Evolutionary conservation across 2,113 vertebrate species (phyloP), one percentile per base, ranked within the genome.

Genomic region (Cettia cetti): DNA sequence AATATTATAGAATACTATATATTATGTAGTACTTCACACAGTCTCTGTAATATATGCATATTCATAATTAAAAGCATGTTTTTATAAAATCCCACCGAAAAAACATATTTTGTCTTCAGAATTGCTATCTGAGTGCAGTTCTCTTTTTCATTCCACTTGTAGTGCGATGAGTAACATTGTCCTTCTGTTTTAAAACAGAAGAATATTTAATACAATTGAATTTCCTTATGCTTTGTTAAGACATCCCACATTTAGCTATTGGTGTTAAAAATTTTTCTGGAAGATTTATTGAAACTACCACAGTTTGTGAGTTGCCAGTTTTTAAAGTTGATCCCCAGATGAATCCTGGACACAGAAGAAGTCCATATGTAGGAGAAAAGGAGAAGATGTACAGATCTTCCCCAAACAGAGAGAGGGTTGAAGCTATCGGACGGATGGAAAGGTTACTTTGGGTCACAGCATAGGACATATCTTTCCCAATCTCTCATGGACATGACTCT

Each of bases 151-250:
- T 9, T 66, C 11, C 10, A 27, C 13, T 52, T 54, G 8, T 14
- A 63, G 2, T 28, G 4, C 1, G 0, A 5, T 63, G 6, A 35
- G 9, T 63, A 17, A 30, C 24, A 4, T 35, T 56, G 13, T n/a
- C 47, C 20, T 53, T 31, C 28, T 78, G 5, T n/a, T 91, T 63
- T 19, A 13, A 53, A 68, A 30, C 10, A 37, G 12, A 47, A 69
- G 3, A 10, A 24, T 8, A 1, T 42, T 70, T 31, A 18, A 33
- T 57, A 24, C 8, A 60, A n/a, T 4, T 4, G 9, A 21, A 47
- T 2, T 23, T 45, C 17, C 10, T 79, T 22, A 24, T 68, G 16
- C 2, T 40, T 80, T 63, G 6, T 8, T 76, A 31, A 59, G 40
- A 50, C 3, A 28, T 40, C 44, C 7, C 7, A 18, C 1, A 27